A percentile compares a stretch with the other conserved stretches of the same genome.
Conservation (phyloP, 2,113 vertebrate genomes). For the Fulmarus glacialis region DNA sequence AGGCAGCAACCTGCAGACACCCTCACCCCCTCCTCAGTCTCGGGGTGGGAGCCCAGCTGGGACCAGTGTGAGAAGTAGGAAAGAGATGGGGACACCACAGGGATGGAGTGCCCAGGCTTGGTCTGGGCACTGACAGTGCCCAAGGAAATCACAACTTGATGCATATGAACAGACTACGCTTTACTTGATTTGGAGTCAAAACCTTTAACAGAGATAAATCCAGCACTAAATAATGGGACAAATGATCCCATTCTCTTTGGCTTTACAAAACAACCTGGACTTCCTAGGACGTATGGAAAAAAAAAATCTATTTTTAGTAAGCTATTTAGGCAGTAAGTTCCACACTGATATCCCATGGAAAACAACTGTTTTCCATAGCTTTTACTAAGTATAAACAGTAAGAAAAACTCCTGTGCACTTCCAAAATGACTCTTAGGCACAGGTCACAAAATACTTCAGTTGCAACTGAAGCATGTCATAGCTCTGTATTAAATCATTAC, state of each 20-base stretch:
- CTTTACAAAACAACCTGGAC: not conserved
- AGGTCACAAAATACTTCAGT: not conserved
- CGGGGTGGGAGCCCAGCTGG: not conserved
- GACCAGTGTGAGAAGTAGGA: accelerated
- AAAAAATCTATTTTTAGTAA: not conserved
- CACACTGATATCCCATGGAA: not conserved
- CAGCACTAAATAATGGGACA: not conserved
- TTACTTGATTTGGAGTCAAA: not conserved
- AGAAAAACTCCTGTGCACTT: not conserved
- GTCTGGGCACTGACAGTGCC: not conserved
- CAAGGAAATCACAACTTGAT: not conserved
- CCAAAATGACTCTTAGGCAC: not conserved
- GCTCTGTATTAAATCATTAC: not conserved
- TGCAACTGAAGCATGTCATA: not conserved
- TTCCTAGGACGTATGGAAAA: not conserved
- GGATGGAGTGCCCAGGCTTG: not conserved
- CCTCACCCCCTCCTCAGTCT: not conserved
- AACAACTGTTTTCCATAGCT: not conserved
- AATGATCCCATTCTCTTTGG: not conserved
- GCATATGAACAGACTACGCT: accelerated
- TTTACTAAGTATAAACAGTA: not conserved
- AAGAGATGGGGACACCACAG: not conserved
- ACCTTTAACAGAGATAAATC: not conserved
- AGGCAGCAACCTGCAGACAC: not conserved
- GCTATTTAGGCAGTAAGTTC: not conserved